Base-by-base conservation (phyloP, 2,888 invertebrate genomes). In the Agrotis ipsilon region DNA sequence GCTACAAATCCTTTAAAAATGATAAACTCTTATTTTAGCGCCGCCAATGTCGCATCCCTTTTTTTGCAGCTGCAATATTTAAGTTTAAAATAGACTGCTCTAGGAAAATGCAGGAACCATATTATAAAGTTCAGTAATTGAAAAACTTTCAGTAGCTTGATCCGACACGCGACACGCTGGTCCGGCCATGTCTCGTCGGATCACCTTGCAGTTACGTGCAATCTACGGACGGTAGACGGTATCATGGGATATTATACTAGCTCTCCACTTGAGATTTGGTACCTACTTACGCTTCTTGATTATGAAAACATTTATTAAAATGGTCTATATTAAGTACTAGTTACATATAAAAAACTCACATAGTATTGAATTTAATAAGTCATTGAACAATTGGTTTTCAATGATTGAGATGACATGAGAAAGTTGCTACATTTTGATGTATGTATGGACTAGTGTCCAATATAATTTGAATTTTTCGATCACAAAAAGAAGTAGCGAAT, bases 61-160 rank as follows among this genome's bases (percentile, higher is more conserved):
- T 46, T 32, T 51, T 7, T 24, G 4, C 18, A n/a, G 19, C 24
- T 18, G 16, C 18, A 39, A 27, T 55, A 27, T 48, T 48, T 13
- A 19, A 62, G 14, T 70, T 70, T n/a, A 43, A 63, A 71, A 70
- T 54, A 52, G 32, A 39, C 19, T 48, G 16, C 21, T 57, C 49
- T 32, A 18, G 57, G 49, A 57, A 32, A 74, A 61, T 62, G 27
- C 43, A 52, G 57, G 43, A 52, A 52, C 48, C 27, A 43, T 57
- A 57, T 51, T 19, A 46, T 19, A 63, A 63, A 72, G 55, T 77
- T 67, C 19, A 60, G 68, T 72, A 68, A 77, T 72, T 72, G 61
- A 77, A 68, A 77, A 77, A 68, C 52, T 73, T 65, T 61, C 61
- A 65, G 61, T 18, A 39, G 45, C 24, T 24, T 65, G 55, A 71